Base-by-base conservation (phyloP, 2,113 vertebrate genomes). In the Spea multiplicata region DNA sequence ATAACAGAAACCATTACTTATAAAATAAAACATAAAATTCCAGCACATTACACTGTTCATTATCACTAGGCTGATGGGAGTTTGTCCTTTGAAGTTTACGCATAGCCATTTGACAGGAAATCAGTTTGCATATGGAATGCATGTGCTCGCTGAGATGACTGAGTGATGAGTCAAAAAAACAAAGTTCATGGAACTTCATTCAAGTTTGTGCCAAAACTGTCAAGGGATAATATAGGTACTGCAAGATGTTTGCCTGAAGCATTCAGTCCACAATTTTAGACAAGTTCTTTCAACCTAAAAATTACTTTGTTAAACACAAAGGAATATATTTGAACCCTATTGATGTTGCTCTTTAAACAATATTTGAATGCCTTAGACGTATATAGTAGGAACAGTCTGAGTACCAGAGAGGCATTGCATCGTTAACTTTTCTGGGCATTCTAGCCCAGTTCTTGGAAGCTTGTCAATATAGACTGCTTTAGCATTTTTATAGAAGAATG, bases 41-140 rank as follows among this genome's bases (percentile, higher is more conserved):
- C 59, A 66, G 59, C 66, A 61, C 66, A 3, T 66, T 16, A 74
- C 73, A 50, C 55, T 64, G 5, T 52, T 50, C 48, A 13, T 62
- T 12, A 50, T 44, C 59, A 74, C 46, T 50, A 52, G n/a, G 13
- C 44, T 74, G 62, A 30, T 30, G 14, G 17, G 10, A n/a, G 9
- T 78, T 71, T 49, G 47, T 45, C 70, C 16, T 62, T 5, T 55
- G 17, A 30, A 30, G 30, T 71, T 78, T 71, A 55, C 66, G 5
- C 17, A 44, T 30, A 45, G 73, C 47, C 59, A 81, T 30, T 81
- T 74, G 65, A 80, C 71, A 80, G 71, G 80, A 67, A 76, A 79
- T 77, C 17, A n/a, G 9, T 71, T 69, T 71, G 65, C 72, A 66
- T 10, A 44, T 70, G 59, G 72, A 72, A 66, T 46, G 46, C 13